Conservation (phyloP, 1,140 invertebrate species). For the Cydia splendana region DNA sequence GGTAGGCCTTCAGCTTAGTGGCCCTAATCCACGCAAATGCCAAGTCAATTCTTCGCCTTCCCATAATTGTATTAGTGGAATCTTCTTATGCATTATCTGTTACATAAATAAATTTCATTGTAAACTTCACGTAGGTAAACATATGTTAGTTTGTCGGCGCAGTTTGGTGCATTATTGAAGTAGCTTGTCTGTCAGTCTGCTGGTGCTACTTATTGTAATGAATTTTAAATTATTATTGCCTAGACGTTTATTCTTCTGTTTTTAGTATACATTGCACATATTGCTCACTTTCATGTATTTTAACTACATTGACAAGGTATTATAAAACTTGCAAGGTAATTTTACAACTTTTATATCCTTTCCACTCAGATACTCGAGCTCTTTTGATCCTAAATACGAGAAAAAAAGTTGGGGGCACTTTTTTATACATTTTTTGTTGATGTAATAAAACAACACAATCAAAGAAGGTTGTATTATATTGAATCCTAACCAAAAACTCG, state of each 20-base stretch:
- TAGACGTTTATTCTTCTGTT: neutral
- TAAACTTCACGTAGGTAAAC: neutral
- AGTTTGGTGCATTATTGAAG: neutral
- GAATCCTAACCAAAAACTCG: no score
- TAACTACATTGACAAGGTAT: no score
- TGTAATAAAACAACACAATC: no score
- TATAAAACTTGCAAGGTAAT: no score
- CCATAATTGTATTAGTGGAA: constrained; percentile 23
- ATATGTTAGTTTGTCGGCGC: neutral
- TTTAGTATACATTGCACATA: neutral
- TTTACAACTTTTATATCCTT: no score
- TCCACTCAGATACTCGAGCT: no score
- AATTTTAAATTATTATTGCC: neutral
- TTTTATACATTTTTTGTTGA: no score
- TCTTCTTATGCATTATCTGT: constrained; percentile 20
- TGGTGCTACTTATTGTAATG: neutral
- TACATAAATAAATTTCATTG: constrained; percentile 12
- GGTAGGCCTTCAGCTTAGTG: neutral
- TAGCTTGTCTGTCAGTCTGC: neutral
- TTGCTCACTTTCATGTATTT: no score
- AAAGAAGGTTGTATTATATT: no score
- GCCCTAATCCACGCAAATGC: constrained; percentile 16
- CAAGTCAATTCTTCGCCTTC: constrained; percentile 9
- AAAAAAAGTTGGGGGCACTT: no score
- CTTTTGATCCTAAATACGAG: no score